Base-by-base conservation (phyloP, 2,797 vertebrate species). In the Choloepus didactylus region DNA sequence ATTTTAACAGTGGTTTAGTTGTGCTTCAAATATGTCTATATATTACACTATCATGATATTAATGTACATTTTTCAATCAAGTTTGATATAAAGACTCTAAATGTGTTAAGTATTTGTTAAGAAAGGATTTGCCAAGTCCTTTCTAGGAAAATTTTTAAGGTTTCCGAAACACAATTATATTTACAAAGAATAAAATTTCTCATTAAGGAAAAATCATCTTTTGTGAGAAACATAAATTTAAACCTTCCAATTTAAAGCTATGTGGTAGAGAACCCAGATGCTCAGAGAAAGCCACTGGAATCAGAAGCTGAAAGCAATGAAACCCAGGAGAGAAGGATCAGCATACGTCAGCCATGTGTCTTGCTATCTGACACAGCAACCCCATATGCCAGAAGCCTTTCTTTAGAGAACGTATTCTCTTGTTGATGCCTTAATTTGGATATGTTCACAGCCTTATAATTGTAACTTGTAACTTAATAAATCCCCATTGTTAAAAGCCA, bases 151-250 rank as follows among this genome's bases (percentile, higher is more conserved):
- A 70, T 54, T 77, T 81, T 16, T 54, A 29, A 83, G 82, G 66
- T 70, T 19, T 73, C 27, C 73, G 27, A 89, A 94, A 75, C n/a
- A 70, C 23, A 56, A 56, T 56, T 64, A 6, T 86, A 82, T 51
- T 89, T 64, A 92, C 82, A 87, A 59, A 3, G 25, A 70, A 16
- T 87, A 87, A 95, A 87, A 87, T 54, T 94, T 95, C 69, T 88
- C 73, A 94, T 75, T 81, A 95, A 91, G 67, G 67, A 67, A 95
- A 93, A 88, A 84, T 35, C 59, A 70, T 64, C 38, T 80, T 96
- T 90, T 93, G 82, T 93, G 86, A 85, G 54, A 96, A 96, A 89
- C 86, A 80, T 82, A 95, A 91, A 89, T 95, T 95, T 62, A 95
- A 96, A 89, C 60, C 64, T 94, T 94, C 25, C 25, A 93, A 76